Conservation (phyloP, 2,888 invertebrate species). For the Chymomyza procnemis region DNA sequence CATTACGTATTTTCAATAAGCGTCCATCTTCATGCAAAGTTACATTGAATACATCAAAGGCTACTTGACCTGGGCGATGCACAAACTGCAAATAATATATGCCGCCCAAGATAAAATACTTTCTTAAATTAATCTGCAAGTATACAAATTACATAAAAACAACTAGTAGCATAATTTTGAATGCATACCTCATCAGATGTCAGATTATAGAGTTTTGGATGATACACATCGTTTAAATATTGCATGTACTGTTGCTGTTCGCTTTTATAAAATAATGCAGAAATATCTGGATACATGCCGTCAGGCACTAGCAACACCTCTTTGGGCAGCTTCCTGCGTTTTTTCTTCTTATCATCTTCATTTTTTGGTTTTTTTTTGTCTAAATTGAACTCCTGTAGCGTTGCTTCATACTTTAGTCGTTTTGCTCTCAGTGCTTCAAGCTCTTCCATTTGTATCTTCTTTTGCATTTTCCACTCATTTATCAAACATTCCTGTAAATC, state of each 20-base stretch:
- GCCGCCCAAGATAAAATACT: constrained; percentile 71
- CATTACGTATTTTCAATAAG: constrained; percentile 36
- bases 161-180: neutral
- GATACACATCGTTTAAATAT: constrained; percentile 46
- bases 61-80: constrained; percentile 51
- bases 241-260: constrained; percentile 56
- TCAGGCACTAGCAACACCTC: constrained; percentile 47
- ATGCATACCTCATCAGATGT: constrained; percentile 55
- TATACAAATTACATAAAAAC: neutral
- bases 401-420: constrained; percentile 61
- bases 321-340: constrained; percentile 41
- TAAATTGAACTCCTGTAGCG: constrained; percentile 26
- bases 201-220: constrained; percentile 55
- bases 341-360: constrained; percentile 23
- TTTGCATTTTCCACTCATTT: constrained; percentile 63
- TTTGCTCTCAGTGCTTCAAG: constrained; percentile 38
- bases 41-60: constrained; percentile 65
- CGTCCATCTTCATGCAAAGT: constrained; percentile 60
- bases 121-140: constrained; percentile 69
- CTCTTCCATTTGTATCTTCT: constrained; percentile 55
- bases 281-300: constrained; percentile 57
- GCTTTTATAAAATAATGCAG: constrained; percentile 48
- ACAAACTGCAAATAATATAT: constrained; percentile 70
- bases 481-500: constrained; percentile 55
- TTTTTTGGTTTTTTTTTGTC: constrained; percentile 16